Base-by-base conservation (phyloP, 2,888 invertebrate species). In the Tenthredo distinguenda region DNA sequence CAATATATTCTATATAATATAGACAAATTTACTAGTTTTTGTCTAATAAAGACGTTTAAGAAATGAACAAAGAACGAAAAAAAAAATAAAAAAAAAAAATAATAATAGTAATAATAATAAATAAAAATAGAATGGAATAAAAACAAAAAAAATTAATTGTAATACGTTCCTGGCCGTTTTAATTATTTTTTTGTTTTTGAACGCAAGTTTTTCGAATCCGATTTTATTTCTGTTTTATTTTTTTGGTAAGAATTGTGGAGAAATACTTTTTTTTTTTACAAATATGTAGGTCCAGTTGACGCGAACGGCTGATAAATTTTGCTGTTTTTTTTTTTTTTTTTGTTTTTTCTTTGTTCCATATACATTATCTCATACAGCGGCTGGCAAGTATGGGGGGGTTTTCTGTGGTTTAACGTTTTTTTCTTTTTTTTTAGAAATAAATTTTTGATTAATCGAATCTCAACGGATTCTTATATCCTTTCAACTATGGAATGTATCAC, bases 401-500 rank as follows among this genome's bases (percentile, higher is more conserved):
- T 37, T 72, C 71, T 72, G 68, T 26, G 62, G 43, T 37, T 55
- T 26, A 15, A 37, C 31, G 65, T 21, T 43, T 37, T 68, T 34
- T 21, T 68, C 10, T 68, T 26, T 50, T 55, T 55, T 50, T 77
- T 37, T 37, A 81, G 40, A 71, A 68, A 83, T 47, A 47, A 68
- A 83, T 79, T 65, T 68, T 50, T 83, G 47, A 68, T 68, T 47
- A 68, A 71, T 50, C 68, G 50, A 65, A 50, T 83, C 71, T 68
- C 34, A 71, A 68, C 47, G 83, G 81, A 58, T 58, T 81, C 58
- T 81, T 81, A 81, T 87, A 87, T 87, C 88, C 86, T 88, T 86
- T 90, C 88, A 90, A 87, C 89, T 91, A 92, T 93, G 93, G 93
- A 93, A 93, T 93, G 93, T 92, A 93, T 92, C 90, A 90, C 90